phyloP scores from a whole-genome alignment of 37 sponge, comb jelly and placozoan species.

The Geodia barretti region DNA sequence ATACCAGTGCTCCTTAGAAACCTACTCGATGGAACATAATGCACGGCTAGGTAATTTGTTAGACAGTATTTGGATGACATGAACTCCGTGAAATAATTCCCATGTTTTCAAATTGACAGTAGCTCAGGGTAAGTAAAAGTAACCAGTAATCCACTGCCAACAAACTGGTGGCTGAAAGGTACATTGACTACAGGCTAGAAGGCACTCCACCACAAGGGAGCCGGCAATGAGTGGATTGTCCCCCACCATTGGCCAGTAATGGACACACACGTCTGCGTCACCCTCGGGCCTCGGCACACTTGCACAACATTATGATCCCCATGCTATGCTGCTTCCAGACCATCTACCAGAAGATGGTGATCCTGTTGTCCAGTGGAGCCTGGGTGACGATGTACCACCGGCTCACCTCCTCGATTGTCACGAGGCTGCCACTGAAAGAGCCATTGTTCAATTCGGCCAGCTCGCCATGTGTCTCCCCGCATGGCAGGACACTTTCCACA shows the following conservation, averaged over 20 bases:
- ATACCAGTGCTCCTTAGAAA: too few species aligned
- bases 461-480: constrained; percentile 50
- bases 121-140: too few species aligned
- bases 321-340: constrained; percentile 83
- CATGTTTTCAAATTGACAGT: too few species aligned
- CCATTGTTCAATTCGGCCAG: constrained; percentile 64
- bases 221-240: constrained; percentile 18
- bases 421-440: constrained; percentile 90
- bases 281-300: constrained; percentile 81
- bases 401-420: constrained; percentile 63
- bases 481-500: not conserved
- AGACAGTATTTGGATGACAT: too few species aligned
- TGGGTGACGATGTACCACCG: constrained; percentile 69
- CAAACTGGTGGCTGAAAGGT: too few species aligned
- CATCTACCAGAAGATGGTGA: constrained; percentile 91
- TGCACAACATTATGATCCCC: constrained; percentile 91
- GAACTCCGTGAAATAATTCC: too few species aligned
- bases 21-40: too few species aligned
- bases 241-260: constrained; percentile 70
- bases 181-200: too few species aligned
- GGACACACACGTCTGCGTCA: constrained; percentile 80
- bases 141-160: too few species aligned
- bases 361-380: constrained; percentile 81
- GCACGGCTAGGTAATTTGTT: too few species aligned
- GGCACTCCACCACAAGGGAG: constrained; percentile 36